A percentile compares a stretch with the other conserved stretches of the same genome.
These are phyloP conservation scores for Acrossocheilus wenchowensis DNA, from an alignment of 2,797 vertebrate species.

Conservation along the genomic window DNA sequence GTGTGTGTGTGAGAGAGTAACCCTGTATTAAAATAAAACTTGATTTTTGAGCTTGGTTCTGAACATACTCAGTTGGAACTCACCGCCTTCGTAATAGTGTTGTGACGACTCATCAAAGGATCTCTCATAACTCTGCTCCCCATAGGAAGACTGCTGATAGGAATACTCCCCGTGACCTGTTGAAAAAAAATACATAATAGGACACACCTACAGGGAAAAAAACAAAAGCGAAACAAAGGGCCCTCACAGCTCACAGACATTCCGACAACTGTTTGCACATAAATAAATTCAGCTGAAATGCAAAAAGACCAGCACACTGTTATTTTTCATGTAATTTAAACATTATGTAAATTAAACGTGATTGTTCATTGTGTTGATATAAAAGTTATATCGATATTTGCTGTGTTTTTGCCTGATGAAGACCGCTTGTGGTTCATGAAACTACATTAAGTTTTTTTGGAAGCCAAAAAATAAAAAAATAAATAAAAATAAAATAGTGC, in stretches of 20 bases:
- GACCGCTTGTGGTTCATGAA: no score
- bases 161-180: constrained; percentile 91
- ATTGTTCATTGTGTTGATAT: no score
- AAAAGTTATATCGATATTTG: no score
- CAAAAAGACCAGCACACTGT: neutral
- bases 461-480: no score
- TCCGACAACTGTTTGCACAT: neutral
- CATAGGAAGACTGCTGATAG: constrained; percentile 91
- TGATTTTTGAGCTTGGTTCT: neutral
- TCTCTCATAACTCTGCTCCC: constrained; percentile 92
- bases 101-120: constrained; percentile 93
- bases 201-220: constrained; percentile 47
- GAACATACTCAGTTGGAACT: neutral
- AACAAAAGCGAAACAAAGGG: constrained; percentile 27
- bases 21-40: no score
- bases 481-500: no score
- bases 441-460: no score
- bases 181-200: constrained; percentile 52
- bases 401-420: no score
- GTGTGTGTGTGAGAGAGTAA: no score
- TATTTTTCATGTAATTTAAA: neutral
- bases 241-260: constrained; percentile 3
- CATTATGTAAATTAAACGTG: no score
- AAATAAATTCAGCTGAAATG: neutral
- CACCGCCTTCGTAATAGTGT: constrained; percentile 90